A percentile compares a stretch with the other conserved stretches of the same genome.
phyloP scores from a whole-genome alignment of 2,888 invertebrate genomes.

The Limnephilus rhombicus region DNA sequence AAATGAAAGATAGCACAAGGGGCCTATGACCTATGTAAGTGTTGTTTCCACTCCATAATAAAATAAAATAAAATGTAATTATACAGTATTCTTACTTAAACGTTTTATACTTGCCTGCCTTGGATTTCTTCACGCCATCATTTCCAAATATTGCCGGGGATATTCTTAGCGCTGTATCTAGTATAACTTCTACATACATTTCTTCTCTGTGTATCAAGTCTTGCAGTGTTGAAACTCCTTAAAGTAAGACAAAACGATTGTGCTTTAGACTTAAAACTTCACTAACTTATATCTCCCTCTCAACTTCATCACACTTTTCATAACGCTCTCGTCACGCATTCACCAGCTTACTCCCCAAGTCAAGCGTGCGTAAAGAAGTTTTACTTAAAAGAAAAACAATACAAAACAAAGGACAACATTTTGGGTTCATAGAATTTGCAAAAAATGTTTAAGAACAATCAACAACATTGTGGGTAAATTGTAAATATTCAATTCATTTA shows the following conservation, averaged over 20 bases:
- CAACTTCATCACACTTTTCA: too few relatives aligned
- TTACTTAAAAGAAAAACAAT: background rate
- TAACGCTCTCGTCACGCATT: too few relatives aligned
- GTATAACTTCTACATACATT: conserved; percentile 80
- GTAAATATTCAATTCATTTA: background rate
- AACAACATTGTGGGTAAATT: background rate
- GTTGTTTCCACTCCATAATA: too few relatives aligned
- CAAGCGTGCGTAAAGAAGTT: too few relatives aligned
- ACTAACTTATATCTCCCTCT: too few relatives aligned
- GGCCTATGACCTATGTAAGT: too few relatives aligned
- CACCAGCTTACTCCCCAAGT: too few relatives aligned
- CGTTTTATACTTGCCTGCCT: conserved; percentile 72
- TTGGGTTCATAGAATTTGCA: background rate
- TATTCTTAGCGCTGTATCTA: conserved; percentile 79
- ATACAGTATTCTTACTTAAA: background rate
- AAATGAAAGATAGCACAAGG: too few relatives aligned
- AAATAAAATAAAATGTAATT: too few relatives aligned
- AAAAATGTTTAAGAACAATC: too few relatives aligned
- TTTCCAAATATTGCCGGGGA: conserved; percentile 80
- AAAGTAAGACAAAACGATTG: conserved; percentile 61
- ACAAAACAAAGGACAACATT: background rate
- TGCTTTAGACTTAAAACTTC: too few relatives aligned
- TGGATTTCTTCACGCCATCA: conserved; percentile 80
- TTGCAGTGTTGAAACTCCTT: conserved; percentile 78
- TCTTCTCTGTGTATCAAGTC: conserved; percentile 83